phyloP scores from a whole-genome alignment of 2,113 vertebrate genomes.

The Boleophthalmus pectinirostris region DNA sequence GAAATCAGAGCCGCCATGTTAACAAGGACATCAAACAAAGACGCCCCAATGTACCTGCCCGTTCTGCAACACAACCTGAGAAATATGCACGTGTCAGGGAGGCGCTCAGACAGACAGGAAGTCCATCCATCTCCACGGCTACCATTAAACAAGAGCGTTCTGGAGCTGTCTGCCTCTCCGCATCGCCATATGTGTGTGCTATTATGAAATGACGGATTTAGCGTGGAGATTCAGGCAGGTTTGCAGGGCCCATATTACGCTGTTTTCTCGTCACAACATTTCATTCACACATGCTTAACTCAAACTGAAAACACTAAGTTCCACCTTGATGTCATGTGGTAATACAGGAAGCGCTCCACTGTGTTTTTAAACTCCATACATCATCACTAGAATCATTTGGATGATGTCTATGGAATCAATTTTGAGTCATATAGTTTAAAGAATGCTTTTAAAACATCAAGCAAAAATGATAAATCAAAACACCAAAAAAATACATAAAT shows the following conservation, averaged over 20 bases:
- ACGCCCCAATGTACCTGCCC: slow-evolving; percentile 25
- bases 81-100: not conserved
- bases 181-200: slow-evolving; percentile 31
- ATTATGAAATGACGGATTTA: slow-evolving; percentile 22
- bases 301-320: too few relatives aligned
- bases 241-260: not conserved
- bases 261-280: too few relatives aligned
- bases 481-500: too few relatives aligned
- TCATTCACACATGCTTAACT: too few relatives aligned
- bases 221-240: slow-evolving; percentile 15
- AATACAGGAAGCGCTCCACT: too few relatives aligned
- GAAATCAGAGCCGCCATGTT: slow-evolving; percentile 32
- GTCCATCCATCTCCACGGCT: slow-evolving; percentile 26
- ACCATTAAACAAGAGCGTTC: slow-evolving; percentile 37
- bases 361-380: too few relatives aligned
- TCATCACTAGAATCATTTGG: too few relatives aligned
- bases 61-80: slow-evolving; percentile 12
- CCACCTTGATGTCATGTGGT: too few relatives aligned
- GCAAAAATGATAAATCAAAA: too few relatives aligned
- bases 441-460: too few relatives aligned
- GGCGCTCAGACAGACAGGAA: slow-evolving; percentile 14
- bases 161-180: slow-evolving; percentile 14
- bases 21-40: slow-evolving; percentile 46
- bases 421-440: too few relatives aligned
- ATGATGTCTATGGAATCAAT: too few relatives aligned